Base-by-base conservation (phyloP, 2,797 vertebrate genomes). In the Gallinago nigripennis region DNA sequence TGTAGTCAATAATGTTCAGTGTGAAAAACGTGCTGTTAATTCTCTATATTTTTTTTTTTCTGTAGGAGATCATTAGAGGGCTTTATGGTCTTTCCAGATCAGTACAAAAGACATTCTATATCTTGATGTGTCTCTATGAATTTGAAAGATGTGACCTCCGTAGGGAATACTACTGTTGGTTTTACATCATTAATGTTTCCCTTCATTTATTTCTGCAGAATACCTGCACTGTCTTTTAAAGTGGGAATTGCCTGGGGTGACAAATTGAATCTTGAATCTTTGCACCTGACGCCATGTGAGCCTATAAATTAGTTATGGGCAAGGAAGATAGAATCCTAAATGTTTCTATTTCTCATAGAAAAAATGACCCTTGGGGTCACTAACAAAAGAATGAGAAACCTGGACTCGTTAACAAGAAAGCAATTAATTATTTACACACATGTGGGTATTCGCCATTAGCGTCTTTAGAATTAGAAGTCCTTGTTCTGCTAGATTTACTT, bases 221-320 rank as follows among this genome's bases (percentile, higher is more conserved):
- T 96, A 95, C 86, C 91, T 96, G 87, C 64, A 68, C 78, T 86
- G 43, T 88, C 95, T 91, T 95, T 96, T 97, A 86, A 93, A 97
- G 53, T 65, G 88, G 51, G 89, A 95, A 96, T 95, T 97, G 95
- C 96, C 95, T 92, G 76, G 60, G 88, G 91, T 97, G 95, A 97
- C 89, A 97, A 97, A 98, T 97, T 96, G 96, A 93, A 94, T 86
- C 82, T 88, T 88, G 95, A 95, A 58, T 96, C 94, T 85, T 95
- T 97, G 96, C 97, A 97, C 96, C 97, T 98, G 97, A 97, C 9
- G 21, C 96, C 91, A 88, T 54, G 43, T 80, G 78, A 93, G 53
- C 76, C 88, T 96, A 95, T 98, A 97, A 98, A 98, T 98, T 98
- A 98, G 87, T 98, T 94, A 98, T 95, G 90, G 95, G 53, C 80